A percentile compares a stretch with the other conserved stretches of the same genome.
phyloP scores from a whole-genome alignment of 2,113 vertebrate genomes.

The Archilochus colubris region DNA sequence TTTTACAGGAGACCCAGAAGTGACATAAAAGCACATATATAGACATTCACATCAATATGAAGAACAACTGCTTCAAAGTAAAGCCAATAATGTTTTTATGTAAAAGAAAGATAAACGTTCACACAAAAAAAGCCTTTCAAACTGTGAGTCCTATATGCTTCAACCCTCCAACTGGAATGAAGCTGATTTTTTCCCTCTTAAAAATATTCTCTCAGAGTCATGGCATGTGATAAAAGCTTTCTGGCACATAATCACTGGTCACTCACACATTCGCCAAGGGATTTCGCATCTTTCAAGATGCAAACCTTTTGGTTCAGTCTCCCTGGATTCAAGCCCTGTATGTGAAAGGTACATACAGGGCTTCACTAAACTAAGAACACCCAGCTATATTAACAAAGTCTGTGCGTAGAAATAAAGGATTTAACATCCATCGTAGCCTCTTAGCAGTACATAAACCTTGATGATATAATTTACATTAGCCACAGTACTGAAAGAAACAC shows the following conservation, averaged over 20 bases:
- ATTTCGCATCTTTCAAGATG: not conserved
- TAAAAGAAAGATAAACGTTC: not conserved
- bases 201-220: not conserved
- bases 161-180: not conserved
- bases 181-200: not conserved
- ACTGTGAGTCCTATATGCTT: not conserved
- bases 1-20: not conserved
- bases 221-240: not conserved
- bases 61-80: not conserved
- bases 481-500: not conserved
- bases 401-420: not conserved
- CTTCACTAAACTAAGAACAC: not conserved
- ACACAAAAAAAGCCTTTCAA: not conserved
- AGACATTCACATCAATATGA: not conserved
- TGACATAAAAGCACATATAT: not conserved
- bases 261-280: not conserved
- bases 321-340: not conserved
- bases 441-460: rapidly evolving
- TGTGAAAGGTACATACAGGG: not conserved
- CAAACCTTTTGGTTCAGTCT: not conserved
- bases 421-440: not conserved
- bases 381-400: not conserved
- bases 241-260: not conserved
- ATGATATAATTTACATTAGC: not conserved
- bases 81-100: not conserved